Conservation (phyloP, 1,140 invertebrate species). For the Panulirus ornatus region DNA sequence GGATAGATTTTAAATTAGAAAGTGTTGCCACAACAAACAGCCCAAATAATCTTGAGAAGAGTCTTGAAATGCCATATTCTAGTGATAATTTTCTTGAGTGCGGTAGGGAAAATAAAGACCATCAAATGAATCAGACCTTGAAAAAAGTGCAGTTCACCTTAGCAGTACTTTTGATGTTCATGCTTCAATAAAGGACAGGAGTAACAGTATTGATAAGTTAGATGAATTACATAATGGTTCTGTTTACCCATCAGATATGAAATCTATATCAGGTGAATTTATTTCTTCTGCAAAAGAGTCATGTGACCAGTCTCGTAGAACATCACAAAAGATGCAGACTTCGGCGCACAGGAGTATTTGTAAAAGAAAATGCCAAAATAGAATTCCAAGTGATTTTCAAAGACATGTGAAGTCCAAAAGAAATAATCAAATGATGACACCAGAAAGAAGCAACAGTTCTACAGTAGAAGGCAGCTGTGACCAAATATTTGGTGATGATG, state of each 20-base stretch:
- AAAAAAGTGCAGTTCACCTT: conserved; percentile 39
- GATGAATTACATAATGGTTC: neutral
- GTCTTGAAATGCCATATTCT: neutral
- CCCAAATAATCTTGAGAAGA: conserved; percentile 9
- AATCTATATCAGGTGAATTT: neutral
- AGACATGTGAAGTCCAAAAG: conserved; percentile 2
- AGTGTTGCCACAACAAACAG: conserved; percentile 5
- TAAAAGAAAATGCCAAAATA: neutral
- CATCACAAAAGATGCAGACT: neutral
- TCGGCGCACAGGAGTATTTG: neutral
- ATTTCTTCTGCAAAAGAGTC: neutral
- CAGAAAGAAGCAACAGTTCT: neutral
- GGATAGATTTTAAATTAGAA: conserved; percentile 27
- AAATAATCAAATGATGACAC: neutral
- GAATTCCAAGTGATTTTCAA: neutral
- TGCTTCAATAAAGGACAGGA: neutral
- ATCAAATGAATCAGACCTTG: neutral
- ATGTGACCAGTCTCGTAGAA: neutral
- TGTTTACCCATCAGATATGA: neutral
- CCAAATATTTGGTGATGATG: neutral
- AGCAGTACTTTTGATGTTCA: conserved; percentile 35
- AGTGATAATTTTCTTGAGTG: neutral
- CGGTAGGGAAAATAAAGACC: neutral
- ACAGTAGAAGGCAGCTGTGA: neutral
- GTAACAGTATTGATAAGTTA: neutral